Conservation (phyloP, 2,888 invertebrate species). For the Stenoptilia bipunctidactyla region DNA sequence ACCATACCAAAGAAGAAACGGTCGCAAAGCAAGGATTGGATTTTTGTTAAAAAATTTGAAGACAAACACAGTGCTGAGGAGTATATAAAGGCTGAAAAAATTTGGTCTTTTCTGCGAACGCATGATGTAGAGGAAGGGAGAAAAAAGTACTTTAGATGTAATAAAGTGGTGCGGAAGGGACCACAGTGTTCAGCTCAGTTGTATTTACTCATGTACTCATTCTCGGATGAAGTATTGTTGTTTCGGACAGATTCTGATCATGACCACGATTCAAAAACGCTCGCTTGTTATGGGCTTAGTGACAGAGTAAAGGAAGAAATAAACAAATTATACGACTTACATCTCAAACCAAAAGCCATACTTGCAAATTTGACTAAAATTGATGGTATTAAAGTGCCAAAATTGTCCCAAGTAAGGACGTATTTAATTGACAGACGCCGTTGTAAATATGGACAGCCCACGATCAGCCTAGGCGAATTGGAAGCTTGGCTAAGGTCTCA, state of each 20-base stretch:
- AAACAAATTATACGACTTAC: slow-evolving; percentile 10
- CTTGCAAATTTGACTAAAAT: slow-evolving; percentile 8
- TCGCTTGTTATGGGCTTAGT: slow-evolving; percentile 10
- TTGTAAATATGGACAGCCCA: slow-evolving; percentile 8
- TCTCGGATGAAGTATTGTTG: neutral
- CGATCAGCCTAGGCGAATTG: slow-evolving; percentile 12
- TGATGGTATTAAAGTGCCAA: slow-evolving; percentile 8
- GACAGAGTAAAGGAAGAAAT: slow-evolving; percentile 11
- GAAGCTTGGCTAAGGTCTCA: slow-evolving; percentile 11
- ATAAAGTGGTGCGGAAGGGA: slow-evolving; percentile 10
- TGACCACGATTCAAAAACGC: slow-evolving; percentile 9
- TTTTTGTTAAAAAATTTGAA: neutral
- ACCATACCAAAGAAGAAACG: neutral
- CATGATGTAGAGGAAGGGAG: slow-evolving; percentile 7
- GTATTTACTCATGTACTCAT: neutral
- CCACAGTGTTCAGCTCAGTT: slow-evolving; percentile 12
- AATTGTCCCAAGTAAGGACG: slow-evolving; percentile 9
- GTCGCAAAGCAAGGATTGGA: neutral
- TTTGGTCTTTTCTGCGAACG: slow-evolving; percentile 4
- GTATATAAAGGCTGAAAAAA: neutral
- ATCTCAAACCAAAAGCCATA: slow-evolving; percentile 11
- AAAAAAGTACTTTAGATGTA: neutral
- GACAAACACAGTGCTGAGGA: neutral
- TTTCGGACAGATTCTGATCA: slow-evolving; percentile 9
- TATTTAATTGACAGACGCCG: slow-evolving; percentile 9